Percentiles rank a stretch among this genome's conserved stretches.
Conservation (phyloP, 2,797 vertebrate species). For the Lepus oiostolus region DNA sequence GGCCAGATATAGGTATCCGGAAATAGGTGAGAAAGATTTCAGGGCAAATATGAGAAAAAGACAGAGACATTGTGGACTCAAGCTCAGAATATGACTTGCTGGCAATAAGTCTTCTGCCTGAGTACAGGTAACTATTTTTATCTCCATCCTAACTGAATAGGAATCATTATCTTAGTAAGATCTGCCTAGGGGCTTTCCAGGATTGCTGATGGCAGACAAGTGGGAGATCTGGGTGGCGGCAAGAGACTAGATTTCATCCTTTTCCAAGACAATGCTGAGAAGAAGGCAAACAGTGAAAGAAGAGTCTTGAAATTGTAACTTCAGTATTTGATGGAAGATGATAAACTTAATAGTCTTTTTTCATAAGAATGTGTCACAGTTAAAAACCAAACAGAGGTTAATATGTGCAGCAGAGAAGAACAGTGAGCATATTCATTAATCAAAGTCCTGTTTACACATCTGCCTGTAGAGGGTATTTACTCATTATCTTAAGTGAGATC, state of each 20-base stretch:
- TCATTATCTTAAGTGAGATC: conserved; percentile 63
- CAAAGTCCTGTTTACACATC: conserved; percentile 58
- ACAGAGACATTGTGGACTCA: not conserved
- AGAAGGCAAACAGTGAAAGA: not conserved
- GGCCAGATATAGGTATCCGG: not conserved
- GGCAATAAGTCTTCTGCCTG: not conserved
- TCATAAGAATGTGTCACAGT: conserved; percentile 34
- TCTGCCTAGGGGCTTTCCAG: not conserved
- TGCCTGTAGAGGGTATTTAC: conserved; percentile 30
- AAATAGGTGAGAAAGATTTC: not conserved
- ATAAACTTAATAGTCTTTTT: not conserved
- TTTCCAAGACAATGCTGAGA: not conserved
- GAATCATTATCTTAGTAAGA: not conserved
- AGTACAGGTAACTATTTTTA: not conserved
- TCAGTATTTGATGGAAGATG: not conserved
- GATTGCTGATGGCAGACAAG: not conserved
- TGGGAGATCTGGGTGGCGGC: not conserved
- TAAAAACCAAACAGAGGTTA: conserved; percentile 57
- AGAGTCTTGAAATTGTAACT: not conserved
- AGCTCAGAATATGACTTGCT: not conserved
- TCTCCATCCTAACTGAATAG: not conserved
- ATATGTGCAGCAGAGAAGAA: conserved; percentile 20
- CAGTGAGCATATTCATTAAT: conserved; percentile 44
- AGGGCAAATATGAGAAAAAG: not conserved
- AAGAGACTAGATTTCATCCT: not conserved